Conservation (phyloP, 1,140 invertebrate species). For the Periplaneta americana region DNA sequence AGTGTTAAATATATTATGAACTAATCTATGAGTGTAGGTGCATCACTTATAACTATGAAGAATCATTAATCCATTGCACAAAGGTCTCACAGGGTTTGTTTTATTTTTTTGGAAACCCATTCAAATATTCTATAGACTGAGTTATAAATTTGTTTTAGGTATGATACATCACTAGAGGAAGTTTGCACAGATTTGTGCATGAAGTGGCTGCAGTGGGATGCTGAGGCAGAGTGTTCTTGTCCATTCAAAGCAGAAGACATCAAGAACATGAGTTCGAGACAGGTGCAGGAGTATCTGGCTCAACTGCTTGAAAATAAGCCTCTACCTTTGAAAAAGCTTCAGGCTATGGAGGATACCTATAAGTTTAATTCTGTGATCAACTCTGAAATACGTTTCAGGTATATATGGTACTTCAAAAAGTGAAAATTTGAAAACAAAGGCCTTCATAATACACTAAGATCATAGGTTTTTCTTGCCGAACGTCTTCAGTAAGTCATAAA, state of each 20-base stretch:
- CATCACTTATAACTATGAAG: too few relatives aligned
- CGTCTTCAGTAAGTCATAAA: too few relatives aligned
- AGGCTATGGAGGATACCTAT: conserved; percentile 61
- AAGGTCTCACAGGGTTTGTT: too few relatives aligned
- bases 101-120: neutral
- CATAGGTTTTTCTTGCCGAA: too few relatives aligned
- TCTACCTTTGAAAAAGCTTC: conserved; percentile 51
- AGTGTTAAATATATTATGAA: too few relatives aligned
- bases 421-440: neutral
- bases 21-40: too few relatives aligned
- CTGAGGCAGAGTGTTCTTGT: conserved; percentile 26
- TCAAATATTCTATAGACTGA: neutral
- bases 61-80: too few relatives aligned
- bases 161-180: conserved; percentile 62
- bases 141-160: conserved; percentile 40
- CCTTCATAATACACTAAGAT: too few relatives aligned
- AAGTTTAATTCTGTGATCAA: conserved; percentile 61
- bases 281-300: conserved; percentile 67
- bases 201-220: conserved; percentile 48
- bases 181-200: conserved; percentile 53
- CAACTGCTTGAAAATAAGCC: conserved; percentile 54
- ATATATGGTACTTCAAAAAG: conserved; percentile 8
- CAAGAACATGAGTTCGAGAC: conserved; percentile 52
- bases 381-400: conserved; percentile 65
- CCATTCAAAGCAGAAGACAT: conserved; percentile 47